Base-by-base conservation (phyloP, 2,113 vertebrate genomes). In the Dendrocopos noguchii region DNA sequence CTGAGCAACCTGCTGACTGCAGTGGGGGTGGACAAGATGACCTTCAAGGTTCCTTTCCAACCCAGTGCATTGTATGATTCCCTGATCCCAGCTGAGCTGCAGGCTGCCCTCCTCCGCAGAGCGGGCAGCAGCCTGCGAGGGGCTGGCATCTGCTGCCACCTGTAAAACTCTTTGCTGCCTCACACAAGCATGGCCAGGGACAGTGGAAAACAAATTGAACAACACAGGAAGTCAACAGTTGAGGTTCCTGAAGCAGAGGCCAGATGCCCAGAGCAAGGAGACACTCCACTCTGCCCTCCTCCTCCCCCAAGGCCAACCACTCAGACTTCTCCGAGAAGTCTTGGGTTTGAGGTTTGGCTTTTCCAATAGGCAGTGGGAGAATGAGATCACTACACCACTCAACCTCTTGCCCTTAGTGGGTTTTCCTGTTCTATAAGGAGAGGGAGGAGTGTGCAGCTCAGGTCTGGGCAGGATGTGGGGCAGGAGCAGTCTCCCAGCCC, bases 71-170 rank as follows among this genome's bases (percentile, higher is more conserved):
- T 47, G 17, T 47, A 9, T 47, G 46, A 47, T 20, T 47, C 46
- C 46, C 7, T 47, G 46, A 47, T 19, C 61, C 74, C 1, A 0
- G 47, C 31, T 29, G 42, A 56, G 18, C 47, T 3, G 0, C 53
- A 8, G 6, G 27, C 53, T 66, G 42, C 72, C 47, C 31, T 21
- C 15, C 31, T 59, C 59, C 20, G 3, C 0, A 0, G 61, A 66
- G 70, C 0, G 0, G 28, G 47, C 60, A 7, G 2, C 31, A 50
- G 39, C 10, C 67, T 55, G 86, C 13, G 13, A 19, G 61, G 3
- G 33, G 25, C 60, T 57, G 83, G 19, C 34, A 9, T 34, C 29
- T 13, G 57, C 47, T 52, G 27, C 59, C 36, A 5, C 31, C 34
- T 25, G n/a, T 4, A 34, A 60, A 89, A 78, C 46, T 11, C 78